A percentile compares a stretch with the other conserved stretches of the same genome.
These are phyloP conservation scores for Reinhardtius hippoglossoides DNA, from an alignment of 2,113 vertebrate genomes.

Conservation along the genomic window DNA sequence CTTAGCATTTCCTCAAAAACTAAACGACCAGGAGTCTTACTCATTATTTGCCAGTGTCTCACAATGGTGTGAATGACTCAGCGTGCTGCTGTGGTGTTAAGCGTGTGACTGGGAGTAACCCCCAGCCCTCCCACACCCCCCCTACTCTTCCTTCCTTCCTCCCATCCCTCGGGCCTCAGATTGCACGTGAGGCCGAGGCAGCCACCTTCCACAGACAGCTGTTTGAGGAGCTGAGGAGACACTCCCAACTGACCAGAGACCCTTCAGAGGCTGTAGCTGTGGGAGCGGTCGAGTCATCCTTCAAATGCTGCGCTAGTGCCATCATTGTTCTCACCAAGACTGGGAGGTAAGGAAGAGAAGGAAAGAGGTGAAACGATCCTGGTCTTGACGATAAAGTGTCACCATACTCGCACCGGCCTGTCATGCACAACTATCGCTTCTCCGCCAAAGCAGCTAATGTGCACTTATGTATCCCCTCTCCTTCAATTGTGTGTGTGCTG, in stretches of 20 bases:
- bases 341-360: constrained; percentile 90
- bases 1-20: neutral
- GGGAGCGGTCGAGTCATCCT: constrained; percentile 95
- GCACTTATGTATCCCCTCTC: neutral
- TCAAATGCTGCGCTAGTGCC: constrained; percentile 97
- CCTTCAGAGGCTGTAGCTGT: constrained; percentile 94
- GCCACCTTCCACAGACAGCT: constrained; percentile 97
- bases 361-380: neutral
- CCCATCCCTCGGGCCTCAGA: constrained; percentile 82
- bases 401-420: neutral
- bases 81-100: constrained; percentile 1
- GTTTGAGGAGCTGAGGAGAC: constrained; percentile 95
- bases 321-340: constrained; percentile 97
- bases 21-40: neutral
- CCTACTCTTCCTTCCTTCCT: neutral
- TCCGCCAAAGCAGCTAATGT: neutral
- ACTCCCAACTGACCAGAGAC: constrained; percentile 90
- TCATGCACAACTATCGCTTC: neutral
- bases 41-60: constrained; percentile 48
- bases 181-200: constrained; percentile 98
- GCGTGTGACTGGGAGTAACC: constrained; percentile 69
- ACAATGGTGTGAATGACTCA: constrained; percentile 48
- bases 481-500: neutral
- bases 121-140: constrained; percentile 27
- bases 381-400: constrained; percentile 55